Conservation (phyloP, 2,888 invertebrate species). For the Pachydiplax longipennis region DNA sequence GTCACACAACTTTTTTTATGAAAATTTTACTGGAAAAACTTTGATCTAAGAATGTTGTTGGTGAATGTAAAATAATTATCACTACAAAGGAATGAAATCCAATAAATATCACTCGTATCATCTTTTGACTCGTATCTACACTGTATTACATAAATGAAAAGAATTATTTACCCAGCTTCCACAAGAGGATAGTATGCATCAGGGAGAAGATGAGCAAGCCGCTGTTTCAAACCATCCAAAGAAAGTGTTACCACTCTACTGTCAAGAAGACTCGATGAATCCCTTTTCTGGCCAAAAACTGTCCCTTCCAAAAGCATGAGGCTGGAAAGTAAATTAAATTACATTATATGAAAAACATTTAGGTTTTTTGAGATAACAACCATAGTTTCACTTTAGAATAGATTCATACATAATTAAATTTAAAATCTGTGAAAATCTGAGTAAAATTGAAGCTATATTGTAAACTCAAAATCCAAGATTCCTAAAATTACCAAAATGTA, state of each 20-base stretch:
- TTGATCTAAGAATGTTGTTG: too few relatives aligned
- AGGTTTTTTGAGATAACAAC: constrained; percentile 45
- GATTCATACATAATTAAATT: too few relatives aligned
- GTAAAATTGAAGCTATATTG: too few relatives aligned
- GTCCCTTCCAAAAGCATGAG: constrained; percentile 84
- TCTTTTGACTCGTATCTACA: too few relatives aligned
- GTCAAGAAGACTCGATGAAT: constrained; percentile 76
- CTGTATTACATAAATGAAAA: neutral
- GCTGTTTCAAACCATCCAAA: constrained; percentile 72
- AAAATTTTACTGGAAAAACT: too few relatives aligned
- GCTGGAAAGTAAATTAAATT: constrained; percentile 62
- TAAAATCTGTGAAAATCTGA: too few relatives aligned
- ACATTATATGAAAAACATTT: constrained; percentile 47
- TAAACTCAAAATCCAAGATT: too few relatives aligned
- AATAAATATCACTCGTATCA: too few relatives aligned
- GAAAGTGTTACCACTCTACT: constrained; percentile 74
- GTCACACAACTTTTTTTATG: too few relatives aligned
- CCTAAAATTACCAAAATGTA: too few relatives aligned
- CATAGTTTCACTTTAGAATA: neutral
- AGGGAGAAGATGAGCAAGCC: constrained; percentile 79
- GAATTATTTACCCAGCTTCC: constrained; percentile 62
- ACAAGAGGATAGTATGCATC: constrained; percentile 83
- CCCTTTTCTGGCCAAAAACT: constrained; percentile 80
- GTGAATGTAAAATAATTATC: too few relatives aligned
- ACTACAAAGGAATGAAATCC: too few relatives aligned